Conservation (phyloP, 2,888 invertebrate species). For the Erebia ligea region DNA sequence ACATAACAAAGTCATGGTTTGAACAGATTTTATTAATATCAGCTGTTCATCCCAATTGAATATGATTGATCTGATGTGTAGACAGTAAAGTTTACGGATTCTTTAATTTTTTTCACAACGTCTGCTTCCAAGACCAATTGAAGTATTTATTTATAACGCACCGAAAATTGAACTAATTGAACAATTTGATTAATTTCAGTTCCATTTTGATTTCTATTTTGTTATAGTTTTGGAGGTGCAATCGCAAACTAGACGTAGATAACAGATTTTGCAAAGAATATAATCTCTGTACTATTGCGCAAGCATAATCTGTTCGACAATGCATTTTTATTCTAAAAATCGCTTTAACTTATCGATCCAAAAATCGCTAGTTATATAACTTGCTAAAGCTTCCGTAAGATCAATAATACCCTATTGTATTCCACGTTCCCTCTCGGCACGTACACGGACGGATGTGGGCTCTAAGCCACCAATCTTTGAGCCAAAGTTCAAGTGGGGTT, state of each 20-base stretch:
- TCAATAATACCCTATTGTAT: constrained; percentile 14
- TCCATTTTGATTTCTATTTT: not conserved
- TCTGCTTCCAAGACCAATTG: constrained; percentile 26
- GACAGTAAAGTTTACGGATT: not conserved
- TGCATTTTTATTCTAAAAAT: too few species aligned
- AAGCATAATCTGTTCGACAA: not conserved
- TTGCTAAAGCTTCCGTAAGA: not conserved
- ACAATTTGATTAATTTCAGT: constrained; percentile 31
- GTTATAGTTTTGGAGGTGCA: too few species aligned
- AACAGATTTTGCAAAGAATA: not conserved
- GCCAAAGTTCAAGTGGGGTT: constrained; percentile 14
- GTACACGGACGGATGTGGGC: not conserved
- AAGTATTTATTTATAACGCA: constrained; percentile 35
- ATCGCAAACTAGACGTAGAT: too few species aligned
- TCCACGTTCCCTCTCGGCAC: not conserved
- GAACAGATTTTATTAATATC: too few species aligned
- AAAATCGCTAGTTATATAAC: too few species aligned
- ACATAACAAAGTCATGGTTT: too few species aligned
- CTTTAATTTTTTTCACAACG: not conserved
- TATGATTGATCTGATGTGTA: too few species aligned
- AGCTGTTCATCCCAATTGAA: too few species aligned
- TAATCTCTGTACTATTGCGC: not conserved
- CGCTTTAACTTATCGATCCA: too few species aligned
- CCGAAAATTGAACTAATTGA: constrained; percentile 35
- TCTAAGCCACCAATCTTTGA: constrained; percentile 1